Base-by-base conservation (phyloP, 2,797 vertebrate genomes). In the Enteromius treurensis region DNA sequence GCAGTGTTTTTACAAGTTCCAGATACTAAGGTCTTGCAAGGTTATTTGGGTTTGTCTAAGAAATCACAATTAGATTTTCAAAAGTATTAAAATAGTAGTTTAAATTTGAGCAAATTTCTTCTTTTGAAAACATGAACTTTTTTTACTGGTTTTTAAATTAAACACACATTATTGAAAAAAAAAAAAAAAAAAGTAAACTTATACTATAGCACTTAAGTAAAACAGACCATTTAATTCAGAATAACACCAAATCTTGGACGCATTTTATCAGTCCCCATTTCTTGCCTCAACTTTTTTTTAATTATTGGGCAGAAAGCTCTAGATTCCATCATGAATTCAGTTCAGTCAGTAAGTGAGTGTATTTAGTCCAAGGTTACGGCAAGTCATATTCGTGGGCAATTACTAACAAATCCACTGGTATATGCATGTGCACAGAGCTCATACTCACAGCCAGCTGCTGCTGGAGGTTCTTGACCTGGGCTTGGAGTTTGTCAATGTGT, bases 391-490 rank as follows among this genome's bases (percentile, higher is more conserved):
- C 40, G 45, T 53, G 9, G 45, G 67, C 34, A 64, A 47, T 68
- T 55, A 58, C 1, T n/a, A 47, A 32, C 70, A 73, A 53, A 81
- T 79, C 45, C 37, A 32, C n/a, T 3, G 10, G 47, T 37, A 82
- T 53, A 26, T 40, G 68, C 26, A 47, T 55, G 77, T 26, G 23
- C 26, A 32, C 77, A 80, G 75, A 32, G 53, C 1, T 81, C 26
- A 26, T 26, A 97, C 98, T 98, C 89, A 99, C 98, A 93, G 96
- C 95, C 91, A 99, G 96, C 95, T 99, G 97, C 64, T 97, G 96
- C 92, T 98, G 97, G 73, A 99, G 95, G 82, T 90, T 93, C 90
- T 94, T 95, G 91, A 99, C 95, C 92, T 98, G 97, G 78, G 88
- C 91, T 91, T 98, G 97, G 86, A 99, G 96, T 47, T 91, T 78